phyloP scores from a whole-genome alignment of 2,888 invertebrate species.

The Trachelus stipa region DNA sequence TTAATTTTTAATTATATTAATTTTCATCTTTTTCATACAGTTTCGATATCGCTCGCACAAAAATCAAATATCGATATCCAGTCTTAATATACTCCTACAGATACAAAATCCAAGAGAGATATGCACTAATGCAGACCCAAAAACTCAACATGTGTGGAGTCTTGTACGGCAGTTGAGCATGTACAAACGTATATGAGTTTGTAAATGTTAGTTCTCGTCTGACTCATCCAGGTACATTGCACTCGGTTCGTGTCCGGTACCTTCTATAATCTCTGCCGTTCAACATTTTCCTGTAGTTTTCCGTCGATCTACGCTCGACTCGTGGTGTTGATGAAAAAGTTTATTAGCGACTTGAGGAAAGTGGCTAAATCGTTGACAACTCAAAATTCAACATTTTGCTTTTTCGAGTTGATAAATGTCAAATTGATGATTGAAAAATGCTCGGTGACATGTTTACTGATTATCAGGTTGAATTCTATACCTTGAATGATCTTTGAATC shows the following conservation, averaged over 20 bases:
- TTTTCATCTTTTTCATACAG: no score
- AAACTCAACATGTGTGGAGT: neutral
- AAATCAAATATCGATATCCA: neutral
- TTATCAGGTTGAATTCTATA: neutral
- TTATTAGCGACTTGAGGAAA: no score
- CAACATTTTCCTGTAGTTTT: neutral
- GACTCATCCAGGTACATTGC: constrained; percentile 61
- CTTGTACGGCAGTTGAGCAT: neutral
- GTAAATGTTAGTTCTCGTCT: constrained; percentile 43
- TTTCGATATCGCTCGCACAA: neutral
- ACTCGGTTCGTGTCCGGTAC: constrained; percentile 51
- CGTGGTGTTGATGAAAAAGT: neutral
- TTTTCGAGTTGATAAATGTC: neutral
- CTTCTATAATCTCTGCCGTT: neutral
- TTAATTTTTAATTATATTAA: neutral
- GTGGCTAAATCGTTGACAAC: no score
- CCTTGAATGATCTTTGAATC: constrained; percentile 38
- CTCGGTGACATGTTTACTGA: neutral
- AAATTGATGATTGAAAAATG: neutral
- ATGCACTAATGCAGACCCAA: neutral
- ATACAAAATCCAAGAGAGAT: neutral
- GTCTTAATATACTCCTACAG: neutral
- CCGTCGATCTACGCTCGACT: neutral
- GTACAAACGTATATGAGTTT: constrained; percentile 23
- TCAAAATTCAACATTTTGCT: neutral